Evolutionary conservation across 2,113 vertebrate genomes (phyloP).

Genomic region (Leptocoma aspasia): DNA sequence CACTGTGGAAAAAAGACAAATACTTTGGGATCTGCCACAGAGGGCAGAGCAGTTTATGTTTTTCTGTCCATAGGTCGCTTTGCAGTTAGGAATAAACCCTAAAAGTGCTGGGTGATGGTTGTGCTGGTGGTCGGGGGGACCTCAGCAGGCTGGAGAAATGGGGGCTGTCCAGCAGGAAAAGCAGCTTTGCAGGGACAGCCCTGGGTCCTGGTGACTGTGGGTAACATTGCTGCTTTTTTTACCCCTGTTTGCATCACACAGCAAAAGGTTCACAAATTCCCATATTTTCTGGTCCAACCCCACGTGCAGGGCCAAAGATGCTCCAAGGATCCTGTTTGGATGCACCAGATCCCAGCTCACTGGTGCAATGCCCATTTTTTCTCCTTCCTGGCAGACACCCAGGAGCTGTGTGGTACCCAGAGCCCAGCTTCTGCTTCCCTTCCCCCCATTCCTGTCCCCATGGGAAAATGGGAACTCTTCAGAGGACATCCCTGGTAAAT

Average conservation of each 20-base stretch:
- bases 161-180: background rate
- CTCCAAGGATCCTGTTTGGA: background rate
- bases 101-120: background rate
- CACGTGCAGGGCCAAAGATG: accelerated
- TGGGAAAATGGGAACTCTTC: accelerated
- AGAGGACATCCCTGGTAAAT: background rate
- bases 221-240: background rate
- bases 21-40: background rate
- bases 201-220: background rate
- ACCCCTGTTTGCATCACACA: background rate
- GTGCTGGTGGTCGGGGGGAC: background rate
- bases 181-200: background rate
- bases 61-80: background rate
- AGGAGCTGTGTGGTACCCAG: background rate
- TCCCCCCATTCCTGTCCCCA: background rate
- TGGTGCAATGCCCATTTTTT: background rate
- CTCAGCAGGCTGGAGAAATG: background rate
- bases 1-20: background rate
- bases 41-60: background rate
- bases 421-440: background rate
- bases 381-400: background rate
- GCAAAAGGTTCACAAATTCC: background rate
- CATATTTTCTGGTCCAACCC: background rate
- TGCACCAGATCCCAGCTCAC: background rate
- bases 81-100: background rate